A percentile compares a stretch with the other conserved stretches of the same genome.
Conservation (phyloP, 2,797 vertebrate species). For the Tympanoctomys barrerae region DNA sequence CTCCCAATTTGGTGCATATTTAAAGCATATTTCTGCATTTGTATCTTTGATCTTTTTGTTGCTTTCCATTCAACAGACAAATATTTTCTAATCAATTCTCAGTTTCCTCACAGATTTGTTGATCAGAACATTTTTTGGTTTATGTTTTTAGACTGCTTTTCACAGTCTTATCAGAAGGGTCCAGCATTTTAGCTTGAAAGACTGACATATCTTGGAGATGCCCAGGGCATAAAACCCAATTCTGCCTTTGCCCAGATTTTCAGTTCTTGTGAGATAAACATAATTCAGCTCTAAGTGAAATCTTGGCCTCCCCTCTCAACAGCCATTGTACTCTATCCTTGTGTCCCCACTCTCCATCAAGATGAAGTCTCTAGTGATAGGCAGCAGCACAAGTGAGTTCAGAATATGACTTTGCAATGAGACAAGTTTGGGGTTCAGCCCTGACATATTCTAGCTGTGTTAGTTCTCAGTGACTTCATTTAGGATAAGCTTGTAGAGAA, state of each 20-base stretch:
- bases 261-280: background rate
- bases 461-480: background rate
- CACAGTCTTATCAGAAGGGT: background rate
- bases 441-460: background rate
- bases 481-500: background rate
- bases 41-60: conserved; percentile 8
- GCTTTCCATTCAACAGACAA: background rate
- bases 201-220: conserved; percentile 23
- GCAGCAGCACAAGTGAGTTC: background rate
- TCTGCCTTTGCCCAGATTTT: conserved; percentile 50
- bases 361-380: background rate
- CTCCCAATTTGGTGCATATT: background rate
- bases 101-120: conserved; percentile 30
- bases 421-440: background rate
- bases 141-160: conserved; percentile 24
- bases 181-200: conserved; percentile 28
- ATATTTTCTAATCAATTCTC: background rate
- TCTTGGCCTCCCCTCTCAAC: background rate
- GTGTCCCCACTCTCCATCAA: fast-evolving
- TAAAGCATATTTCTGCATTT: conserved; percentile 1
- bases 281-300: conserved; percentile 3
- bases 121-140: conserved; percentile 34
- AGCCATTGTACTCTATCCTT: background rate
- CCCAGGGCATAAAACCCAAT: background rate
- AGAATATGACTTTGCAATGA: background rate